Percentiles rank a stretch among this genome's conserved stretches.
Evolutionary conservation across 1,140 invertebrate species (phyloP).

Genomic region (Euglossa dilemma): DNA sequence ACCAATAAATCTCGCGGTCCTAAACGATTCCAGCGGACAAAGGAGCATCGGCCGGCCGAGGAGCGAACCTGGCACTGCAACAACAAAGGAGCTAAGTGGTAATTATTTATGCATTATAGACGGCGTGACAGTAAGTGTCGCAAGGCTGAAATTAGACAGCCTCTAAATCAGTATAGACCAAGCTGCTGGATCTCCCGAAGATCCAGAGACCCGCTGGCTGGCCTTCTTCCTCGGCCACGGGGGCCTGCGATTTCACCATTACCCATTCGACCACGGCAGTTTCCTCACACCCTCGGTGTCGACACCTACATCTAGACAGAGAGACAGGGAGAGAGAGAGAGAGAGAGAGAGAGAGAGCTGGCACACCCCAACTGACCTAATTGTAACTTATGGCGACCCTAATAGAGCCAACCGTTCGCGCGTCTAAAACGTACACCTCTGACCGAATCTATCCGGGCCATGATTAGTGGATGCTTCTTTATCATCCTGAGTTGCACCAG

Average conservation of each 20-base stretch:
- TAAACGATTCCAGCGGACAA: slow-evolving; percentile 68
- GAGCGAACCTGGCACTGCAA: slow-evolving; percentile 58
- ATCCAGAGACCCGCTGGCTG: background rate
- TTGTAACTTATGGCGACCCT: slow-evolving; percentile 79
- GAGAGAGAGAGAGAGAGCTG: slow-evolving; percentile 57
- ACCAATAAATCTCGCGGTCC: slow-evolving; percentile 74
- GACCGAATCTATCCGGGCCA: slow-evolving; percentile 30
- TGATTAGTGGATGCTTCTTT: slow-evolving; percentile 49
- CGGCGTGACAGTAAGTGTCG: slow-evolving; percentile 48
- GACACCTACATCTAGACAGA: slow-evolving; percentile 66
- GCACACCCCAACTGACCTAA: slow-evolving; percentile 76
- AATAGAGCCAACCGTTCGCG: slow-evolving; percentile 68
- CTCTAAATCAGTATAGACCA: slow-evolving; percentile 77
- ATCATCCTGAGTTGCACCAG: background rate
- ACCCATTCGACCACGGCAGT: slow-evolving; percentile 23
- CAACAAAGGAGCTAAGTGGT: slow-evolving; percentile 76
- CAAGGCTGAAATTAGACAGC: slow-evolving; percentile 71
- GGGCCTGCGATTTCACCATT: slow-evolving; percentile 39
- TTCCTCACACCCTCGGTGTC: slow-evolving; percentile 45
- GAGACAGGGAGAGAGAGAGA: too few relatives aligned
- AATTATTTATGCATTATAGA: slow-evolving; percentile 78
- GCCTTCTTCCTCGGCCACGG: slow-evolving; percentile 19
- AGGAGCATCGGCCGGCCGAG: slow-evolving; percentile 51
- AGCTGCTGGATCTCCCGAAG: slow-evolving; percentile 15
- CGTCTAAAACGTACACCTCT: slow-evolving; percentile 56